Base-by-base conservation (phyloP, 92 coral and sea anemone genomes). In the Umimayanthus chanpuru region DNA sequence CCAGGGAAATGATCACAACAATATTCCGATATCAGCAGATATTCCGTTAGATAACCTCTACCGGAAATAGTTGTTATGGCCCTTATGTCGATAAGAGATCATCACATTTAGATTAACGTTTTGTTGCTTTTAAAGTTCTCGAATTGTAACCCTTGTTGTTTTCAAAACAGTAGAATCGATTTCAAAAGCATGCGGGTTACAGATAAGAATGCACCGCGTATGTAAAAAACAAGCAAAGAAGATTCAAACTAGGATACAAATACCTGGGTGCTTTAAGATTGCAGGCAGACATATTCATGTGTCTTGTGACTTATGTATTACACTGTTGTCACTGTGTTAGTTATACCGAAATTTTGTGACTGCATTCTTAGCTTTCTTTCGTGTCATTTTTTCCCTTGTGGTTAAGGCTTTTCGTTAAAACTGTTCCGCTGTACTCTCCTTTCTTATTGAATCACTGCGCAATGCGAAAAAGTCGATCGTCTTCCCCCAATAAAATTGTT, bases 61-160 rank as follows among this genome's bases (percentile, higher is more conserved):
- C 72, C 84, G 70, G 84, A 80, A 80, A 80, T 80, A 30, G 71
- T 80, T 80, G 44, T 56, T 53, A 67, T 80, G 26, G 70, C 32
- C 49, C n/a, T 55, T 32, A 15, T 55, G 44, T 80, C 64, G 84
- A 80, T 53, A 80, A 80, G 71, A 80, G 44, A 58, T 80, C 68
- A 56, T 80, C 49, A 30, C 16, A 53, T 4, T 55, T 4, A 56
- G 38, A 80, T 32, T 32, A 32, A 32, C 36, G 36, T 38, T 38
- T 80, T 55, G 84, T 56, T 72, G 39, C 30, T 49, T n/a, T 21
- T 44, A 78, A 78, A 78, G 41, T 56, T 78, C 81, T 78, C 41
- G 64, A 78, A 47, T 23, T n/a, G 39, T 20, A 18, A 7, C 68
- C 9, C 25, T 49, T 11, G 9, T 49, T 78, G 65, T 44, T 44